These are phyloP conservation scores for Grapholita molesta DNA, from an alignment of 1,140 invertebrate species.

Conservation along the genomic window DNA sequence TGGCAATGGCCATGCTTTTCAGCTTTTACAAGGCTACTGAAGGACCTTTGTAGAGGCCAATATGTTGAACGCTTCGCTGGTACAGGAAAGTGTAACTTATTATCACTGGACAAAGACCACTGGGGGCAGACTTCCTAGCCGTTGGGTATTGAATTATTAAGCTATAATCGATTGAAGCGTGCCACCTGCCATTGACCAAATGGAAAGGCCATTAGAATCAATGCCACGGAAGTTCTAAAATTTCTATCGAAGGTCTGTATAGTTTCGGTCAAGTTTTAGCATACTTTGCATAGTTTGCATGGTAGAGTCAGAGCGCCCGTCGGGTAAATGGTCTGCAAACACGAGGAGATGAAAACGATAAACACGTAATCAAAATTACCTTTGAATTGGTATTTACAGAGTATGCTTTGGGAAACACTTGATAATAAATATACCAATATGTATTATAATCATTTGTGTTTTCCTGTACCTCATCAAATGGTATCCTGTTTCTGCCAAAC, in stretches of 20 bases:
- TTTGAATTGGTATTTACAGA: too few species aligned
- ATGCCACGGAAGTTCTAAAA: background rate
- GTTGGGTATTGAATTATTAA: constrained; percentile 1
- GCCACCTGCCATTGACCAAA: constrained; percentile 1
- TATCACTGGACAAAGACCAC: background rate
- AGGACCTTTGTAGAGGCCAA: background rate
- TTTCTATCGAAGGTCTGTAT: background rate
- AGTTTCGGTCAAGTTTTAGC: background rate
- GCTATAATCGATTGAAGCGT: constrained; percentile 1
- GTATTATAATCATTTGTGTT: too few species aligned
- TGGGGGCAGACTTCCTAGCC: background rate
- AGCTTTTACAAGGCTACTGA: background rate
- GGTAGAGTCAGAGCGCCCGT: too few species aligned
- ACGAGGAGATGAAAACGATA: too few species aligned
- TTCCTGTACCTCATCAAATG: too few species aligned
- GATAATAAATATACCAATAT: too few species aligned
- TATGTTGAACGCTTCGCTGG: background rate
- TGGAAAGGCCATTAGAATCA: background rate
- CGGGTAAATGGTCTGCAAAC: too few species aligned
- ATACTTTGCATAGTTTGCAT: too few species aligned
- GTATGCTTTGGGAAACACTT: too few species aligned
- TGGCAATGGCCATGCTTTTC: constrained; percentile 6
- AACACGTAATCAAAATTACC: too few species aligned
- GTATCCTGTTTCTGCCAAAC: too few species aligned
- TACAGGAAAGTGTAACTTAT: background rate